phyloP scores from a whole-genome alignment of 2,888 invertebrate species.

The Oeneis ivallda region DNA sequence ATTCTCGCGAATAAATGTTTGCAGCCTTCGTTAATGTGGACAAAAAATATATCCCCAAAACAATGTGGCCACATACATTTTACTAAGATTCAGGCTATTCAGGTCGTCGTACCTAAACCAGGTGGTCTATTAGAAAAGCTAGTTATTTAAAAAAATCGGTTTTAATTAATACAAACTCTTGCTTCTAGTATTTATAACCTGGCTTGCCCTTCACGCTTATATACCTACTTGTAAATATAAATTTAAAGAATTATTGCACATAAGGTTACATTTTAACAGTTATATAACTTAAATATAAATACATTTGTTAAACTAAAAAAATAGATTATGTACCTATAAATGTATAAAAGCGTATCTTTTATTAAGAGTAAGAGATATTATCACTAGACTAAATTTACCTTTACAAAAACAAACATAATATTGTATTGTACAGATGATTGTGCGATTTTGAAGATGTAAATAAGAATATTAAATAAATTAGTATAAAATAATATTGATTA shows the following conservation, averaged over 20 bases:
- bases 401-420: slow-evolving; percentile 37
- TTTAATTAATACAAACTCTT: slow-evolving; percentile 20
- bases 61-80: too few relatives aligned
- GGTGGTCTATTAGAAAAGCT: not conserved
- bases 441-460: slow-evolving; percentile 75
- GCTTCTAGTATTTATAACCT: slow-evolving; percentile 40
- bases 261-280: slow-evolving; percentile 53
- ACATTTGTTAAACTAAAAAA: slow-evolving; percentile 59
- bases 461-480: slow-evolving; percentile 74
- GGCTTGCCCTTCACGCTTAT: slow-evolving; percentile 77
- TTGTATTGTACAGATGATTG: slow-evolving; percentile 67
- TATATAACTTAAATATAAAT: slow-evolving; percentile 59
- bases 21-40: too few relatives aligned
- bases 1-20: too few relatives aligned
- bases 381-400: slow-evolving; percentile 57
- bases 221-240: slow-evolving; percentile 66
- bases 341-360: slow-evolving; percentile 71
- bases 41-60: too few relatives aligned
- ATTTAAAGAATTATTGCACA: slow-evolving; percentile 63
- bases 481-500: slow-evolving; percentile 58
- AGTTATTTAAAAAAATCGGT: not conserved
- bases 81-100: too few relatives aligned
- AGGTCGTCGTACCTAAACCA: too few relatives aligned
- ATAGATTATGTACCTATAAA: slow-evolving; percentile 50
- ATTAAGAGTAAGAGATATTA: slow-evolving; percentile 70